Conservation (phyloP, 2,888 invertebrate species). For the Amblyjoppa proteus region DNA sequence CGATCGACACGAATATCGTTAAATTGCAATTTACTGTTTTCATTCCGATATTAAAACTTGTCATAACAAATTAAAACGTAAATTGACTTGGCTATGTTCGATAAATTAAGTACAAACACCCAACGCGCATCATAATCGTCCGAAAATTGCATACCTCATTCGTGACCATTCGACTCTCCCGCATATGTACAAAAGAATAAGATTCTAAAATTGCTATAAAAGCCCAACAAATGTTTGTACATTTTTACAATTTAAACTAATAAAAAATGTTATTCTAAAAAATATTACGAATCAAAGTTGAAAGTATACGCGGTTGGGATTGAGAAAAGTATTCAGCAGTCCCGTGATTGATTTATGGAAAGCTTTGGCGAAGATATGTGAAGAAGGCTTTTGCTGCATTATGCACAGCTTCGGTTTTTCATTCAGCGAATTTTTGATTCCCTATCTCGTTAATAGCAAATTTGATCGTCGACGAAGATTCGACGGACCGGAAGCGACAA, state of each 20-base stretch:
- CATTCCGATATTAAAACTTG: constrained; percentile 15
- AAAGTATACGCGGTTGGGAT: constrained; percentile 22
- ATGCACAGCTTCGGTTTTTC: constrained; percentile 57
- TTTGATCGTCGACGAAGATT: not conserved
- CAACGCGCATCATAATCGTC: constrained; percentile 27
- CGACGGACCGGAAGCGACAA: constrained; percentile 14
- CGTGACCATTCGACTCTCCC: constrained; percentile 30
- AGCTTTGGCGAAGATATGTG: constrained; percentile 63
- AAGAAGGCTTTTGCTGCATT: constrained; percentile 60
- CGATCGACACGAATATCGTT: not conserved
- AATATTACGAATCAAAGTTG: constrained; percentile 20
- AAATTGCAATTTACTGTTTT: constrained; percentile 4
- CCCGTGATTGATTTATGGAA: constrained; percentile 20
- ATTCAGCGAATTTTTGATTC: constrained; percentile 44
- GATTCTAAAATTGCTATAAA: constrained; percentile 27
- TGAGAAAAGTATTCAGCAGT: constrained; percentile 27
- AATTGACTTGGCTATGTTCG: constrained; percentile 32
- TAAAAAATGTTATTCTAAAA: constrained; percentile 17
- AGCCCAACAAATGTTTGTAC: constrained; percentile 37
- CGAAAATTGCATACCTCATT: constrained; percentile 42
- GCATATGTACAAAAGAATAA: constrained; percentile 57
- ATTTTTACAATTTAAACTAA: constrained; percentile 62
- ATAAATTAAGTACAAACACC: constrained; percentile 40
- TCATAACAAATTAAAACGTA: constrained; percentile 20
- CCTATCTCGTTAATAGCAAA: not conserved